phyloP scores from a whole-genome alignment of 2,797 vertebrate species.

The Gallinago nigripennis region DNA sequence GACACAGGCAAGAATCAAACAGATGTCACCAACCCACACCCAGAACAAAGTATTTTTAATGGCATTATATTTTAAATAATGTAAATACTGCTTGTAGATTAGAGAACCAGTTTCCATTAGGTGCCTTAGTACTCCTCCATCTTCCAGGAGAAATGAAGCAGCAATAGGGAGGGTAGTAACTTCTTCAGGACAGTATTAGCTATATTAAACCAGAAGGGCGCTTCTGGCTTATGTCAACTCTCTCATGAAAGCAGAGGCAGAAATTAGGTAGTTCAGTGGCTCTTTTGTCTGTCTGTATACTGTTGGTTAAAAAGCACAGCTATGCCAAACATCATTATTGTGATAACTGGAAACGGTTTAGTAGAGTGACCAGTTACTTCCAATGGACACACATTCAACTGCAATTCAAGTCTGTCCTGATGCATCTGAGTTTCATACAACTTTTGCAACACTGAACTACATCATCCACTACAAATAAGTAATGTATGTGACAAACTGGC shows the following conservation, averaged over 20 bases:
- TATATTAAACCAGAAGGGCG: neutral
- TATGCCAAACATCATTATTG: neutral
- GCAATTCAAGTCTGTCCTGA: rapidly evolving
- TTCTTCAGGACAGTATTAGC: neutral
- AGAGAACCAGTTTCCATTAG: neutral
- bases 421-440: neutral
- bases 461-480: neutral
- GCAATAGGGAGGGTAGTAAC: neutral
- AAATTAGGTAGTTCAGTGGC: neutral
- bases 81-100: neutral
- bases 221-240: neutral
- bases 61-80: neutral
- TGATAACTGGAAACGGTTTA: neutral
- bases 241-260: neutral
- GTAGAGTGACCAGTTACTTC: neutral
- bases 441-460: neutral
- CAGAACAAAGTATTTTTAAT: neutral
- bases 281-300: neutral
- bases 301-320: neutral
- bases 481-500: neutral
- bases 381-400: neutral
- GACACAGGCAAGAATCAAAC: neutral
- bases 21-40: neutral
- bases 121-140: neutral
- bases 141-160: neutral